phyloP scores from a whole-genome alignment of 1,140 invertebrate genomes.

The Pemphigus obesinymphae region DNA sequence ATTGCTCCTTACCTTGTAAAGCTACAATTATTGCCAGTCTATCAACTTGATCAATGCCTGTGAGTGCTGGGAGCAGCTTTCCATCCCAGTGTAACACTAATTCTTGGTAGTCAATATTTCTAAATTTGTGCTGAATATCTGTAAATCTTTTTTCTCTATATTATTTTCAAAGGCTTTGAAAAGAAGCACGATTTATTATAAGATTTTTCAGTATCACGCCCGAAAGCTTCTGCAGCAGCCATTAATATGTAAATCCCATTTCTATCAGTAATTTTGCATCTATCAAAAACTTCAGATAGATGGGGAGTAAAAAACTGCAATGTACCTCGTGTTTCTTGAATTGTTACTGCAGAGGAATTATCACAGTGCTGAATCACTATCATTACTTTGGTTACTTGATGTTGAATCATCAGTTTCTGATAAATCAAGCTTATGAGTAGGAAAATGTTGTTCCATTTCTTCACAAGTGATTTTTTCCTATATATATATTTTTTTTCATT shows the following conservation, averaged over 20 bases:
- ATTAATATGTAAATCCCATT: constrained; percentile 44
- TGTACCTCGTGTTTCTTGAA: too few relatives aligned
- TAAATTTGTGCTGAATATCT: constrained; percentile 43
- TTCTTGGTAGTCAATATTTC: constrained; percentile 17
- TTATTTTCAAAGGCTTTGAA: constrained; percentile 42
- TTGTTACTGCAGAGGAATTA: too few relatives aligned
- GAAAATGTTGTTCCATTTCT: too few relatives aligned
- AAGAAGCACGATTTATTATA: constrained; percentile 44
- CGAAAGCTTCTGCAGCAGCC: constrained; percentile 42
- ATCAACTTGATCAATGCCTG: background rate
- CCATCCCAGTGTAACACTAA: constrained; percentile 43
- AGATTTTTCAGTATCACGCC: constrained; percentile 32
- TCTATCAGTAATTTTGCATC: constrained; percentile 43
- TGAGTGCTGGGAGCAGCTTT: constrained; percentile 44
- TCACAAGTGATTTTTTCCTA: too few relatives aligned
- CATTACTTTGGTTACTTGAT: too few relatives aligned
- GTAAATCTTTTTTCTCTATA: constrained; percentile 40
- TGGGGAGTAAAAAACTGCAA: too few relatives aligned
- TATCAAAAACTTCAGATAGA: constrained; percentile 42
- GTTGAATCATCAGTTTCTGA: too few relatives aligned
- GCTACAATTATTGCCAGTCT: background rate
- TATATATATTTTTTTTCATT: too few relatives aligned
- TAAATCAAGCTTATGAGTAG: too few relatives aligned
- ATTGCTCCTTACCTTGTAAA: background rate
- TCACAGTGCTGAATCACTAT: too few relatives aligned